phyloP scores from a whole-genome alignment of 2,113 vertebrate species.

The Erpornis zantholeuca region DNA sequence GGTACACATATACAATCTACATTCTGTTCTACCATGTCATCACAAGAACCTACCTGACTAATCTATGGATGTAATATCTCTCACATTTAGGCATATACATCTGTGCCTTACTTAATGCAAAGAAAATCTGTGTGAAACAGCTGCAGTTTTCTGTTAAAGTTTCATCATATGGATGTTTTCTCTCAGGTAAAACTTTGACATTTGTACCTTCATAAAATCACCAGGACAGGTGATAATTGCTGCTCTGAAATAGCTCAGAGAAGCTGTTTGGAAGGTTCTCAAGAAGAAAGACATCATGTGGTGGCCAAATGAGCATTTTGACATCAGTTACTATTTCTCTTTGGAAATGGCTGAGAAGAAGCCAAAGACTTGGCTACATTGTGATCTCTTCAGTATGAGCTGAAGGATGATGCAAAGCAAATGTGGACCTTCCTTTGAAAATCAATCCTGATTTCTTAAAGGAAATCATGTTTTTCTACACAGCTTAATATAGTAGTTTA shows the following conservation, averaged over 20 bases:
- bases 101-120: not conserved
- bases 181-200: not conserved
- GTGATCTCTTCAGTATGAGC: not conserved
- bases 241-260: not conserved
- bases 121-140: not conserved
- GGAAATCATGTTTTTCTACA: not conserved
- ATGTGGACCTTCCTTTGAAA: slow-evolving; percentile 21
- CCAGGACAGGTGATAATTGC: slow-evolving; percentile 23
- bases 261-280: slow-evolving; percentile 22
- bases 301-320: slow-evolving; percentile 37
- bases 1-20: not conserved
- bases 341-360: slow-evolving; percentile 23
- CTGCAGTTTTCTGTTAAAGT: not conserved
- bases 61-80: not conserved
- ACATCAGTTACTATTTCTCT: slow-evolving; percentile 12
- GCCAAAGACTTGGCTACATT: slow-evolving; percentile 10
- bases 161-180: not conserved
- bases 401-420: slow-evolving; percentile 44
- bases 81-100: not conserved
- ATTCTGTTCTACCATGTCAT: not conserved
- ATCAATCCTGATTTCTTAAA: not conserved
- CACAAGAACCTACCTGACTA: not conserved
- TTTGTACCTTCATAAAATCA: not conserved
- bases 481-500: not conserved
- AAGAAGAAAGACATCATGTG: not conserved